Evolutionary conservation across 2,888 invertebrate species (phyloP), one percentile per base, ranked within the genome.

Genomic region (Platerodrilus igneus): DNA sequence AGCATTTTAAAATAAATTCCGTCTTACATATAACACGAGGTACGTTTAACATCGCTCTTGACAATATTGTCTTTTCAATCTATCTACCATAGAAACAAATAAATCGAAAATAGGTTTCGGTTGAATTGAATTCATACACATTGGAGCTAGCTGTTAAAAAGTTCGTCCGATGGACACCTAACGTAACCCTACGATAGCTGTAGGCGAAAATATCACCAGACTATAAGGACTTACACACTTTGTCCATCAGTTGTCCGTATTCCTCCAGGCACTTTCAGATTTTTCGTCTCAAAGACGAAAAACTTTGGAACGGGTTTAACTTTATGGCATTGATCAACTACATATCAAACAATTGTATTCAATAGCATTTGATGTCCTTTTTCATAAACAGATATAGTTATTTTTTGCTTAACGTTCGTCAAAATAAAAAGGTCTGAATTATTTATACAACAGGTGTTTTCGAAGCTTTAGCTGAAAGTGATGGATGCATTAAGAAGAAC

Each of bases 31-130:
- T 59, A 58, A 59, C 59, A 55, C 56, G 54, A 52, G 54, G 53
- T 56, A 57, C 58, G 58, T 59, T 59, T 56, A 56, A 53, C 34
- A 57, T 56, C 52, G 50, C 47, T 52, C 53, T 50, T 52, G 51
- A 56, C 51, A 55, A 59, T 56, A 58, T 62, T 62, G 61, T 63
- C 62, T 61, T 62, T 62, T 58, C 63, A 53, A 59, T 60, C 60
- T 62, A 62, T 61, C 62, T 60, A 58, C 56, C 59, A 53, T 55
- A 52, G 51, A 55, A 51, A 55, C 57, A 56, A 57, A 57, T 59
- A 63, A 63, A 63, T 63, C 57, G 58, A 61, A 62, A 62, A 62
- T 62, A 53, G 50, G 51, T 51, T 54, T 53, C 45, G 36, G 44
- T 39, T 18, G 5, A 22, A 15, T 35, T 9, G 35, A 39, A 44